Conservation (phyloP, 2,113 vertebrate species). For the Turnix velox region DNA sequence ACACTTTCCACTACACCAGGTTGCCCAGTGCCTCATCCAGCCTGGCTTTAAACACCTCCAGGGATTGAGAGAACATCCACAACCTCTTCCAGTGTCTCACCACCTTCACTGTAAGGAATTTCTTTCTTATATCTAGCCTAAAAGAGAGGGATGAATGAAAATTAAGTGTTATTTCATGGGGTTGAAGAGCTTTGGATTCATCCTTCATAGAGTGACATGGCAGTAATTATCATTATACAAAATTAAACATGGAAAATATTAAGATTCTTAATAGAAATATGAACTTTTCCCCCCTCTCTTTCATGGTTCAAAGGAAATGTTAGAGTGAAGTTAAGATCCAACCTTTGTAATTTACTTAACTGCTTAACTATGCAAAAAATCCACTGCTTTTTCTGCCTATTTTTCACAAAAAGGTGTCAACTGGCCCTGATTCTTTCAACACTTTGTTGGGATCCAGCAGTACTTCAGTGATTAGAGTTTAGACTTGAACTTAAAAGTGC, state of each 20-base stretch:
- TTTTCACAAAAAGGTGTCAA: background rate
- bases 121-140: too few species aligned
- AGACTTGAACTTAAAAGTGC: background rate
- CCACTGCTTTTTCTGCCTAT: background rate
- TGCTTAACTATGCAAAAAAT: background rate
- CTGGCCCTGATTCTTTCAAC: background rate
- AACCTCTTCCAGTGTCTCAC: too few species aligned
- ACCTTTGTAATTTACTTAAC: background rate
- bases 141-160: too few species aligned
- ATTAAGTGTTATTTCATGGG: background rate
- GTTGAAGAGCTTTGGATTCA: background rate
- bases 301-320: background rate
- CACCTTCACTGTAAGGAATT: too few species aligned
- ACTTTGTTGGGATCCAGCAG: background rate
- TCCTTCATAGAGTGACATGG: background rate
- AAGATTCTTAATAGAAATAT: background rate
- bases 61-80: too few species aligned
- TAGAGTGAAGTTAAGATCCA: background rate
- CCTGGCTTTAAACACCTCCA: too few species aligned
- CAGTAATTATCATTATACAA: background rate
- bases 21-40: too few species aligned
- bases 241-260: background rate
- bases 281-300: fast-evolving
- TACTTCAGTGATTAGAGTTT: background rate
- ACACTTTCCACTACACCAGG: too few species aligned